Base-by-base conservation (phyloP, 2,797 vertebrate species). In the Anguilla anguilla region DNA sequence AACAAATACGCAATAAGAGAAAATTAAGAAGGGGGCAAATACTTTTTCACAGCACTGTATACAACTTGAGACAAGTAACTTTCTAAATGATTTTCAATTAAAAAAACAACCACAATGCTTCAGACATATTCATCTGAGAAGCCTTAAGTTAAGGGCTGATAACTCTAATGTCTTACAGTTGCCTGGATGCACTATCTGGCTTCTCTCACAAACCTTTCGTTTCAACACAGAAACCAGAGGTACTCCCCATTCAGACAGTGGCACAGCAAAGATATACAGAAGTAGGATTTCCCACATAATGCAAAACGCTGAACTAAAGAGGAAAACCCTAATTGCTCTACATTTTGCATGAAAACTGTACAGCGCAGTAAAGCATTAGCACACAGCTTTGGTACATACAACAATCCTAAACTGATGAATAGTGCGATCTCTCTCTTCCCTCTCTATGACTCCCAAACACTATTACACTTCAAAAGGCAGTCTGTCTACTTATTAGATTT, bases 401-500 rank as follows among this genome's bases (percentile, higher is more conserved):
- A 69, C 64, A 69, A 6, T 64, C 59, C 59, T 19, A 6, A 7
- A 15, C 64, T 69, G 64, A 69, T 69, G 6, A 69, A 69, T 69
- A 69, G 4, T 69, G 25, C 28, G 64, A n/a, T 3, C 72, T 77
- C 35, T 13, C 69, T 74, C 15, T 13, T 13, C 53, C 19, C 46
- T 59, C 51, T 19, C 83, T 59, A 17, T 31, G 2, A 22, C 83
- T 64, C 81, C 46, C 49, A 49, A 83, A 83, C 53, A 81, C 10
- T 64, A 61, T 19, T 13, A 64, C 59, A 57, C 51, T 84, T 55
- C n/a, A 84, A 55, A 55, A 84, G n/a, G 28, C 51, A 57, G 83
- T 84, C 46, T 51, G 64, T 59, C 39, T 11, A 49, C 51, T 85
- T 69, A 86, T 86, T 85, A 85, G 83, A 81, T 51, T 88, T 79